A percentile compares a stretch with the other conserved stretches of the same genome.
These are phyloP conservation scores for Phlogophora meticulosa DNA, from an alignment of 2,888 invertebrate genomes.

Conservation along the genomic window DNA sequence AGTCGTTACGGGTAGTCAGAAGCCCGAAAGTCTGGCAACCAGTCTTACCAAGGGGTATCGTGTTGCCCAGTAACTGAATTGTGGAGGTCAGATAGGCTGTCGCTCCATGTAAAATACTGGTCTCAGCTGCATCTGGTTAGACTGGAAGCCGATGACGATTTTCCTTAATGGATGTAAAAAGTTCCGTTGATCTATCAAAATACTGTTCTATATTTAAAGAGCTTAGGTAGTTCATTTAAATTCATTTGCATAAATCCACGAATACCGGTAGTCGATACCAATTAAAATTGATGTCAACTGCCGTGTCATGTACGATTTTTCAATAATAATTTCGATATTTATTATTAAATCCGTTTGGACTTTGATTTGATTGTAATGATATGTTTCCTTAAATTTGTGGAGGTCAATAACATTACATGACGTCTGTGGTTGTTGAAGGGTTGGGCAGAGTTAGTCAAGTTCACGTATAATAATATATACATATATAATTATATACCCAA, in stretches of 20 bases:
- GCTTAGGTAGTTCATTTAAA: constrained; percentile 13
- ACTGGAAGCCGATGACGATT: too few relatives aligned
- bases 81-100: too few relatives aligned
- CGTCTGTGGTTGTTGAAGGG: not conserved
- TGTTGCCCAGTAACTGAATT: too few relatives aligned
- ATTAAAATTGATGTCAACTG: constrained; percentile 15
- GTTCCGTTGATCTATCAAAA: constrained; percentile 40
- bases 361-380: constrained; percentile 15
- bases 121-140: too few relatives aligned
- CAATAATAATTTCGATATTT: constrained; percentile 15
- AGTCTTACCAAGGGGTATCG: too few relatives aligned
- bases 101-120: too few relatives aligned
- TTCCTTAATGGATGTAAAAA: constrained; percentile 24
- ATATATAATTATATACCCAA: too few relatives aligned
- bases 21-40: too few relatives aligned
- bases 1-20: too few relatives aligned
- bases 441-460: not conserved
- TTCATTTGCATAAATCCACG: constrained; percentile 49
- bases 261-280: constrained; percentile 45
- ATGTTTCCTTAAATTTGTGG: constrained; percentile 15
- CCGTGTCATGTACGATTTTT: not conserved
- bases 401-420: not conserved
- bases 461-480: too few relatives aligned
- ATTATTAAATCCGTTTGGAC: constrained; percentile 30
- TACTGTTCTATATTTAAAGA: constrained; percentile 12